Evolutionary conservation across 2,888 invertebrate genomes (phyloP), one percentile per base, ranked within the genome.

Genomic region (Hemithea aestivaria): DNA sequence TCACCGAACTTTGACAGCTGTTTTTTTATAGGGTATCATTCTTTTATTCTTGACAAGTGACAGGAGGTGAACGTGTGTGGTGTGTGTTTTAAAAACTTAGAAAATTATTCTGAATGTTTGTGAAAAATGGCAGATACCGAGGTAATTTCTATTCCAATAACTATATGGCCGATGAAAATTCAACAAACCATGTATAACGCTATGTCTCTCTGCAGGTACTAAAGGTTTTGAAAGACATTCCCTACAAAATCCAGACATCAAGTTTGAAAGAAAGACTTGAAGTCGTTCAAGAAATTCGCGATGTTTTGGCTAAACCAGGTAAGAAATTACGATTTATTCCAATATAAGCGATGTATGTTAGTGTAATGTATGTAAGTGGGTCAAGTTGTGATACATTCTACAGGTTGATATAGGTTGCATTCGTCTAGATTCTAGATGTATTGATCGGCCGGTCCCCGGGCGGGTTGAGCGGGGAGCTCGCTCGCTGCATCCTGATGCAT

Each of bases 271-370:
- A 91, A 65, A 89, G 94, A 65, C 90, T 90, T 67, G 85, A 89
- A 70, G 88, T 92, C 62, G 83, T 93, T 48, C 77, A 90, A 59
- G 90, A 91, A 85, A 91, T 94, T 71, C 89, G 89, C 63, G 84
- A 89, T 74, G 91, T 94, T 71, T 87, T 95, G 70, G 87, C 90
- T 64, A 91, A 92, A 71, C 90, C 93, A 81, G 94, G 95, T 95
- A 52, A 46, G 44, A 46, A 11, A 12, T 10, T 35, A 8, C 27
- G 27, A 37, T 4, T 20, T 8, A 16, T 24, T 3, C 7, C 27
- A 12, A 10, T 21, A 9, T 39, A 20, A 7, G 9, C n/a, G 25
- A 25, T 20, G 6, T 20, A 11, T 7, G 5, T 4, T 16, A 16
- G n/a, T 6, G 21, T 20, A 4, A 8, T 32, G 10, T 35, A n/a